These are phyloP conservation scores for Rhopalosiphum nymphaeae DNA, from an alignment of 2,888 invertebrate genomes.

Conservation along the genomic window DNA sequence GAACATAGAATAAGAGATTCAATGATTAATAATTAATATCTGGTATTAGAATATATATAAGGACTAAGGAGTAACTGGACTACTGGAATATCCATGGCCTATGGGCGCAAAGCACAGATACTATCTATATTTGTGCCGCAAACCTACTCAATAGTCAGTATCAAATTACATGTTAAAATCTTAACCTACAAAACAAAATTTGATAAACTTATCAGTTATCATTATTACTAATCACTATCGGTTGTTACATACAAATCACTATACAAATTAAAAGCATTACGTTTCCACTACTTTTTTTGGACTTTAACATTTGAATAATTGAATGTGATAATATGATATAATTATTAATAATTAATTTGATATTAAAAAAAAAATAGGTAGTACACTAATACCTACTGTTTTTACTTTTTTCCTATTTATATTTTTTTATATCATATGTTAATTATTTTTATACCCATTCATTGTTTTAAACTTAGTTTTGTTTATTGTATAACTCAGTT, in stretches of 20 bases:
- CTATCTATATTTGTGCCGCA: no score
- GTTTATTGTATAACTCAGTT: neutral
- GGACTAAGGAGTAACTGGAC: no score
- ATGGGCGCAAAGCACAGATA: no score
- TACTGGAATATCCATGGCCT: no score
- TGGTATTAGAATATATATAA: no score
- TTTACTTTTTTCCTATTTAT: neutral
- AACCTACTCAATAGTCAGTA: no score
- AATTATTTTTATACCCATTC: neutral
- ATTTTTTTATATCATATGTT: neutral
- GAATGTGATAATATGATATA: neutral
- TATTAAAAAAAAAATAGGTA: neutral
- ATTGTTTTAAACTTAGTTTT: neutral
- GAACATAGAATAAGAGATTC: no score
- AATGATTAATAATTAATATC: no score
- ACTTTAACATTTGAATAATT: neutral
- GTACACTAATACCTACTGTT: neutral
- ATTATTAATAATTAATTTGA: neutral
- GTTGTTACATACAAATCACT: neutral
- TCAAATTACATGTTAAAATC: neutral
- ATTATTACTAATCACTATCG: neutral
- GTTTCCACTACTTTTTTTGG: neutral
- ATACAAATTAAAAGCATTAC: no score
- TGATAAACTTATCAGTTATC: slow-evolving; percentile 28
- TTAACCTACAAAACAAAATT: neutral